phyloP scores from a whole-genome alignment of 1,140 invertebrate species.

The Pseudomyrmex sp. region DNA sequence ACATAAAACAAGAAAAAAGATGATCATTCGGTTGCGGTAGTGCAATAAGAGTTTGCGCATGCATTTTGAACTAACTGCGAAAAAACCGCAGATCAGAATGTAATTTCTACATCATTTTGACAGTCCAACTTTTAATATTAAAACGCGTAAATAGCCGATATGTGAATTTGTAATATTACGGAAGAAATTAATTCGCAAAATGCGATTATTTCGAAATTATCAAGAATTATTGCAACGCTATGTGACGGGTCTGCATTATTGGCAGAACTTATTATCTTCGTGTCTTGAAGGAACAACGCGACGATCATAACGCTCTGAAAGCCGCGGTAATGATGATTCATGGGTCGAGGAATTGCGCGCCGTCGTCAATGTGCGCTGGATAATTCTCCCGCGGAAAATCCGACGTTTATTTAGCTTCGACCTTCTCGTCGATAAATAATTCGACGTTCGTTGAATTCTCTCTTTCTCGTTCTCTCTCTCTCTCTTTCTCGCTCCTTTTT shows the following conservation, averaged over 20 bases:
- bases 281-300: slow-evolving; percentile 27
- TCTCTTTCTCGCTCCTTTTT: slow-evolving; percentile 22
- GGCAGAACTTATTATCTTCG: slow-evolving; percentile 33
- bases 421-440: slow-evolving; percentile 82
- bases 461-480: slow-evolving; percentile 31
- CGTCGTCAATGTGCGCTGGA: slow-evolving; percentile 60
- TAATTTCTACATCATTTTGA: not conserved
- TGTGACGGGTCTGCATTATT: slow-evolving; percentile 26
- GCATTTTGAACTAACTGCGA: not conserved
- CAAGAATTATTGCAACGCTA: not conserved
- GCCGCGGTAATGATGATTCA: slow-evolving; percentile 70
- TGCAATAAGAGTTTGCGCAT: not conserved
- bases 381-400: slow-evolving; percentile 78
- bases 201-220: not conserved
- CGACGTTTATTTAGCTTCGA: slow-evolving; percentile 82
- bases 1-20: not conserved
- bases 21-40: not conserved
- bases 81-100: not conserved
- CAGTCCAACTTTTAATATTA: not conserved
- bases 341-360: slow-evolving; percentile 58
- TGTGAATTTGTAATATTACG: too few relatives aligned
- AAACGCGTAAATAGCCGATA: too few relatives aligned
- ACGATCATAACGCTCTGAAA: slow-evolving; percentile 33
- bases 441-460: slow-evolving; percentile 69
- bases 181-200: not conserved